These are phyloP conservation scores for Garra rufa DNA, from an alignment of 2,113 vertebrate species.

Conservation along the genomic window DNA sequence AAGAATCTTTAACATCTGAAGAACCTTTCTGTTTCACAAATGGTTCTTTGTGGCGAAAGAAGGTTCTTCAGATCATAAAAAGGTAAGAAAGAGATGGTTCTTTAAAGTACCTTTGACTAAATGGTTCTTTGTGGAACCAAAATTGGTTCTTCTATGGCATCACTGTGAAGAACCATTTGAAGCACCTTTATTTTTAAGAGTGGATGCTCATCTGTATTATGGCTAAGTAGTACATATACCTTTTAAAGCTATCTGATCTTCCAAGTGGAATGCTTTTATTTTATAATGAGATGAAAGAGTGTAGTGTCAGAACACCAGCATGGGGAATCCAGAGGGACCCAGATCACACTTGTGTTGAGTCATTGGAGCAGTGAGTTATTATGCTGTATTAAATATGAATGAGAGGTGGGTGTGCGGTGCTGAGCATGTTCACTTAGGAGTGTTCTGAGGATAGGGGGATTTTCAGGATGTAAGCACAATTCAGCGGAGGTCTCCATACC, in stretches of 20 bases:
- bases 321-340: constrained; percentile 45
- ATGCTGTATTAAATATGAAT: constrained; percentile 76
- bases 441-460: constrained; percentile 31
- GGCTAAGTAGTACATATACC: neutral
- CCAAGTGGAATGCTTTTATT: constrained; percentile 48
- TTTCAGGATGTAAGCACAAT: constrained; percentile 43
- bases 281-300: constrained; percentile 52
- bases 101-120: too few species aligned
- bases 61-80: too few species aligned
- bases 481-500: neutral
- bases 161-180: too few species aligned
- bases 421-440: constrained; percentile 49
- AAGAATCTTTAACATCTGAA: too few species aligned
- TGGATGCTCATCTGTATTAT: constrained; percentile 19
- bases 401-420: constrained; percentile 64
- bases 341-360: constrained; percentile 65
- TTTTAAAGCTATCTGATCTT: constrained; percentile 20
- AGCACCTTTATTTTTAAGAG: too few species aligned
- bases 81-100: too few species aligned
- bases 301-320: constrained; percentile 63
- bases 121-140: too few species aligned
- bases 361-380: constrained; percentile 69
- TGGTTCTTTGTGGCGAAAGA: too few species aligned
- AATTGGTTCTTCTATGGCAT: too few species aligned
- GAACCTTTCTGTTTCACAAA: too few species aligned